Evolutionary conservation across 2,888 invertebrate species (phyloP).

Genomic region (Cryptophagus acutangulus): DNA sequence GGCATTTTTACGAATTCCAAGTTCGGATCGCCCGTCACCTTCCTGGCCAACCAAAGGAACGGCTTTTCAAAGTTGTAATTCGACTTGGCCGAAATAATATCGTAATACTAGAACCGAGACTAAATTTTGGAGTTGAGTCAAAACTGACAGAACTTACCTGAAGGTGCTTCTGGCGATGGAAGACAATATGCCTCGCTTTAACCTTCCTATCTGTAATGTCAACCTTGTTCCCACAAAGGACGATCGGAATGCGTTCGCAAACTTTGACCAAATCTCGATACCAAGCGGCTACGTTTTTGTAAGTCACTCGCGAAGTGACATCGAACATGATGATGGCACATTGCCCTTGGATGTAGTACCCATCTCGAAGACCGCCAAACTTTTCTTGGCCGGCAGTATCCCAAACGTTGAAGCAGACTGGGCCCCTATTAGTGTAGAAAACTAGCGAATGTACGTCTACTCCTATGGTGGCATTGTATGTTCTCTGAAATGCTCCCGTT

Average conservation of each 20-base stretch:
- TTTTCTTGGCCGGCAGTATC: slow-evolving; percentile 99
- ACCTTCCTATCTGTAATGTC: slow-evolving; percentile 99
- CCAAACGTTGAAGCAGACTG: slow-evolving; percentile 98
- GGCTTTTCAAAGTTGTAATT: slow-evolving; percentile 99
- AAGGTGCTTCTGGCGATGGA: slow-evolving; percentile 98
- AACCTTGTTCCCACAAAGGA: slow-evolving; percentile 99
- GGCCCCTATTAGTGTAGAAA: slow-evolving; percentile 96
- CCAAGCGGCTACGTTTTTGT: slow-evolving; percentile 99
- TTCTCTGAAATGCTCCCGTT: slow-evolving; percentile 99
- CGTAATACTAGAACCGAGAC: slow-evolving; percentile 83
- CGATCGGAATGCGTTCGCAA: slow-evolving; percentile 99
- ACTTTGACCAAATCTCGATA: slow-evolving; percentile 98
- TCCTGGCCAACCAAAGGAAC: slow-evolving; percentile 97
- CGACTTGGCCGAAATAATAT: slow-evolving; percentile 99
- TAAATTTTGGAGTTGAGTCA: background rate
- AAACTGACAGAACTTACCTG: slow-evolving; percentile 62
- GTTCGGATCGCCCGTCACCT: slow-evolving; percentile 97
- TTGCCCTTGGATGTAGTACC: slow-evolving; percentile 97
- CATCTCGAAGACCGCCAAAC: slow-evolving; percentile 97
- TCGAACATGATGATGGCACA: slow-evolving; percentile 99
- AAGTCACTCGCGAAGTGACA: slow-evolving; percentile 98
- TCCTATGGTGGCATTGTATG: slow-evolving; percentile 97
- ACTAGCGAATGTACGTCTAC: slow-evolving; percentile 98
- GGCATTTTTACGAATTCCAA: slow-evolving; percentile 99
- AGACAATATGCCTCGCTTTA: slow-evolving; percentile 98